Conservation (phyloP, 2,888 invertebrate genomes). For the Cepaea hortensis region DNA sequence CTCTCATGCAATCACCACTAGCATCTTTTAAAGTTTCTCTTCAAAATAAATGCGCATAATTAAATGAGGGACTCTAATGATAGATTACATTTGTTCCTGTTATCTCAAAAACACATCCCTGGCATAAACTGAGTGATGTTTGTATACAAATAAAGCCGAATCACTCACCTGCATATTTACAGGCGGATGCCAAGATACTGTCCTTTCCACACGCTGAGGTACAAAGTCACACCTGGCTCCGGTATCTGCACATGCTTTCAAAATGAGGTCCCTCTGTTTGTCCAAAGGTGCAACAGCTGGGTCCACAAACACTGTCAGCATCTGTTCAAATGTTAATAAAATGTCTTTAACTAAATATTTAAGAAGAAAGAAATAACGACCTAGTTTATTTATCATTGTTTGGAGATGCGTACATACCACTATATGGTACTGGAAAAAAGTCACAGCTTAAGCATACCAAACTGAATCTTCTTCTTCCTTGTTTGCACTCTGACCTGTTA, state of each 20-base stretch:
- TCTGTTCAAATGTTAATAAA: not conserved
- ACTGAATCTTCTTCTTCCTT: too few species aligned
- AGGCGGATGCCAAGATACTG: slow-evolving; percentile 36
- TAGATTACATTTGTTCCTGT: not conserved
- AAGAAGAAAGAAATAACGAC: too few species aligned
- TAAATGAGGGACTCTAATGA: too few species aligned
- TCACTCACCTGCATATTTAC: slow-evolving; percentile 16
- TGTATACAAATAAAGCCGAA: not conserved
- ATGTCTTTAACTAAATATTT: not conserved
- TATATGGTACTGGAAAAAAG: too few species aligned
- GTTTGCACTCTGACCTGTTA: too few species aligned
- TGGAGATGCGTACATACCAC: too few species aligned
- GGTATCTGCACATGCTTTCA: slow-evolving; percentile 32
- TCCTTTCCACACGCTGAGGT: slow-evolving; percentile 41
- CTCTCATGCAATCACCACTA: too few species aligned
- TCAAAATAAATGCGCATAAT: too few species aligned
- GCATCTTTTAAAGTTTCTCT: too few species aligned
- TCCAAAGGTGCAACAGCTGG: slow-evolving; percentile 39
- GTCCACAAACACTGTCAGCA: slow-evolving; percentile 46
- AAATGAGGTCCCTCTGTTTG: slow-evolving; percentile 31
- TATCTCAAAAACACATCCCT: not conserved
- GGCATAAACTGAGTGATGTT: not conserved
- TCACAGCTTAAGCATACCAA: too few species aligned
- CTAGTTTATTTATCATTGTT: too few species aligned
- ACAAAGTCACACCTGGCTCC: slow-evolving; percentile 43